Conservation (phyloP, 2,113 vertebrate species). For the Martes martes region DNA sequence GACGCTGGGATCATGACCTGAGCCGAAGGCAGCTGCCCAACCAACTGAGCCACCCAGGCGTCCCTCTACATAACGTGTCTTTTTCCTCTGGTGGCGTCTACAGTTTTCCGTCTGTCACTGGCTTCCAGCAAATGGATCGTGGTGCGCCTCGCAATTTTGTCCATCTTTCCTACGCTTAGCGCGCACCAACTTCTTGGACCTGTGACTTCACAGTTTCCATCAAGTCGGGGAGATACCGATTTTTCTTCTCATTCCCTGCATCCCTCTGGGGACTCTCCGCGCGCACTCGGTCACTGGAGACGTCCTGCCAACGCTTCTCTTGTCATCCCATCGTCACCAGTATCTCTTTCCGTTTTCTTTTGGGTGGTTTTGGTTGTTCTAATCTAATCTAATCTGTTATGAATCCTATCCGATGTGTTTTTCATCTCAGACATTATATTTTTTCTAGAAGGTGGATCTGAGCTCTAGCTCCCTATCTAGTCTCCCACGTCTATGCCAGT, state of each 20-base stretch:
- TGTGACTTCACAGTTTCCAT: background rate
- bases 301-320: background rate
- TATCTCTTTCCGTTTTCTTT: background rate
- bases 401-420: background rate
- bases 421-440: background rate
- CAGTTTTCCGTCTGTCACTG: background rate
- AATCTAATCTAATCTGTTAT: background rate
- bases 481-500: background rate
- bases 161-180: background rate
- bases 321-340: accelerated
- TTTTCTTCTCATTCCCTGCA: background rate
- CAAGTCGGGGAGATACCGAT: background rate
- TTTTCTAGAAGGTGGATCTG: background rate
- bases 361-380: background rate
- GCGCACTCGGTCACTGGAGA: background rate
- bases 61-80: background rate
- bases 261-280: background rate
- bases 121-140: no score
- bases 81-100: background rate
- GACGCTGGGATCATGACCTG: no score
- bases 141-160: background rate
- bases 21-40: no score
- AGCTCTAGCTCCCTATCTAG: background rate
- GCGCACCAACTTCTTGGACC: background rate
- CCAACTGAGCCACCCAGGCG: no score